phyloP scores from a whole-genome alignment of 2,888 invertebrate genomes.

The Hetaerina titia region DNA sequence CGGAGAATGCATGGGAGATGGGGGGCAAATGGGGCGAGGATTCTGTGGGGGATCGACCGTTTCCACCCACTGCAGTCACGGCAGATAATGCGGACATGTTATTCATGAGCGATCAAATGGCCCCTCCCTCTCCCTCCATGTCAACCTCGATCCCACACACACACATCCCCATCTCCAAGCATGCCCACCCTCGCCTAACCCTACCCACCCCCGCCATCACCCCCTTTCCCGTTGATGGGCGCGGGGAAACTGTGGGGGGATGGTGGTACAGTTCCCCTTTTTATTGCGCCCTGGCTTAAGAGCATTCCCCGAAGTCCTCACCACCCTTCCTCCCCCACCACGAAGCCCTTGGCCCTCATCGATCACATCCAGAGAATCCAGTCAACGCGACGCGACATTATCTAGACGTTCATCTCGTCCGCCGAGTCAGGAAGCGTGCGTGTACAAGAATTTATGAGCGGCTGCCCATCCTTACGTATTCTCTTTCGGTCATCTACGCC shows the following conservation, averaged over 20 bases:
- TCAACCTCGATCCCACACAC: not conserved
- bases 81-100: slow-evolving; percentile 63
- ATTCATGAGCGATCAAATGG: slow-evolving; percentile 67
- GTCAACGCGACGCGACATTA: not conserved
- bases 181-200: not conserved
- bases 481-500: not conserved
- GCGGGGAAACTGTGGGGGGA: not conserved
- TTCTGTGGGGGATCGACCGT: not conserved
- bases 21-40: not conserved
- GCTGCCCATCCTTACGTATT: not conserved
- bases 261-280: not conserved
- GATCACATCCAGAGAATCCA: not conserved
- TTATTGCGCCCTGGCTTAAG: not conserved
- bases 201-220: not conserved
- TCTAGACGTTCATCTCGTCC: not conserved
- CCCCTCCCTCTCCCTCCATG: slow-evolving; percentile 4
- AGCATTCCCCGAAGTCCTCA: not conserved
- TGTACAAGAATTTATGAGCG: not conserved
- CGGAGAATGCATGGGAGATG: not conserved
- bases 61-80: slow-evolving; percentile 48
- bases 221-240: not conserved
- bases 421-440: not conserved
- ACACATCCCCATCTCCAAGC: not conserved
- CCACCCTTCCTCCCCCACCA: not conserved
- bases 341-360: not conserved